Evolutionary conservation across 2,888 invertebrate species (phyloP).

Genomic region (Noctua comes): DNA sequence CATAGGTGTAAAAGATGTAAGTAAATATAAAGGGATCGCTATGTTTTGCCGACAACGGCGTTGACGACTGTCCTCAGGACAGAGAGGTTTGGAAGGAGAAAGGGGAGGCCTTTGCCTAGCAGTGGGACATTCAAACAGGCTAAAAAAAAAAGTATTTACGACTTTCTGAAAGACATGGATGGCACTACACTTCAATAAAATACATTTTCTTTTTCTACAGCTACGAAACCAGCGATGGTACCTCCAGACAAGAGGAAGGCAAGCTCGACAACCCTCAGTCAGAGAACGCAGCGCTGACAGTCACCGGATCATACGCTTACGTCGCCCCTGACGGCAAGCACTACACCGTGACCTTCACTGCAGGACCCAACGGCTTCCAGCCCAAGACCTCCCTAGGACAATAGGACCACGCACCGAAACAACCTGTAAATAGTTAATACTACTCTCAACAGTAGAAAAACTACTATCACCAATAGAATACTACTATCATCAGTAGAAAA

Average conservation of each 20-base stretch:
- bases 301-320: constrained; percentile 91
- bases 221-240: constrained; percentile 93
- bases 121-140: too few relatives aligned
- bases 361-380: constrained; percentile 92
- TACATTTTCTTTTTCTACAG: constrained; percentile 74
- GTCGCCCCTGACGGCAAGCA: constrained; percentile 92
- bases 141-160: too few relatives aligned
- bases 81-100: too few relatives aligned
- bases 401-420: constrained; percentile 57
- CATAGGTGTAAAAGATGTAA: too few relatives aligned
- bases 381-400: constrained; percentile 89
- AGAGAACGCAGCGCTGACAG: constrained; percentile 91
- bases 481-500: constrained; percentile 34
- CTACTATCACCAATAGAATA: constrained; percentile 39
- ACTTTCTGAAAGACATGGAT: neutral
- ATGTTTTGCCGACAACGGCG: too few relatives aligned
- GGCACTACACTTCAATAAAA: constrained; percentile 7
- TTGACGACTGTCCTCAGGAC: too few relatives aligned
- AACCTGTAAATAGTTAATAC: constrained; percentile 70
- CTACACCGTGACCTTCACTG: constrained; percentile 91
- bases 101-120: too few relatives aligned
- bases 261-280: constrained; percentile 91
- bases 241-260: constrained; percentile 91
- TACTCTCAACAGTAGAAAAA: constrained; percentile 41
- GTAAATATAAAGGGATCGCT: too few relatives aligned